phyloP scores from a whole-genome alignment of 2,113 vertebrate species.

The Nesogale talazaci region DNA sequence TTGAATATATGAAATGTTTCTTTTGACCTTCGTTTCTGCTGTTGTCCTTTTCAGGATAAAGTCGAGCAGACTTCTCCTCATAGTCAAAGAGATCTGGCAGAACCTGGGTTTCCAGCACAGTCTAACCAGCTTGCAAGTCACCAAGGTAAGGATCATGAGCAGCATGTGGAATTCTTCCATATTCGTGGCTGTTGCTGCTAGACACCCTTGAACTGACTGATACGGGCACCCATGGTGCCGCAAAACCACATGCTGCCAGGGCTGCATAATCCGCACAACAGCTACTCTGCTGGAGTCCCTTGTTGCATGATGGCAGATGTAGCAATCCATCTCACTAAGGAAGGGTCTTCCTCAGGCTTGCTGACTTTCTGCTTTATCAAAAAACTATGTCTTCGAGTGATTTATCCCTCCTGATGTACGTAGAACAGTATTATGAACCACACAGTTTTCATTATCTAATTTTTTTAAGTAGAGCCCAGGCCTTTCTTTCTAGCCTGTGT shows the following conservation, averaged over 20 bases:
- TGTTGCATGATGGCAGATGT: neutral
- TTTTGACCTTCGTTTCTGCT: constrained; percentile 51
- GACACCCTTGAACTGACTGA: neutral
- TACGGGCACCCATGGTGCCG: neutral
- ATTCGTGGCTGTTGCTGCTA: neutral
- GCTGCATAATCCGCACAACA: neutral
- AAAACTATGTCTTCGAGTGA: neutral
- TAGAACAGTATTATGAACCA: neutral
- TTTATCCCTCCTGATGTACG: neutral
- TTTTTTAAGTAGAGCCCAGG: neutral
- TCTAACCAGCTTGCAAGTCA: constrained; percentile 88
- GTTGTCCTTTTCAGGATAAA: constrained; percentile 88
- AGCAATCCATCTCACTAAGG: neutral
- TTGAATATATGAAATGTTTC: neutral
- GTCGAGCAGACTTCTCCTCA: constrained; percentile 91
- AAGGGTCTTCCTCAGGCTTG: neutral
- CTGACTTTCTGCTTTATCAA: neutral
- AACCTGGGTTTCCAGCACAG: constrained; percentile 88
- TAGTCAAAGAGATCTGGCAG: constrained; percentile 88
- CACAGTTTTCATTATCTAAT: neutral
- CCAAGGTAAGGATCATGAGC: constrained; percentile 88
- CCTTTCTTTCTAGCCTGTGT: neutral
- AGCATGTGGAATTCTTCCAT: rapidly evolving
- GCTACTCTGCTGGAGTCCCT: neutral
- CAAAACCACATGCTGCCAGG: neutral